Evolutionary conservation across 2,888 invertebrate genomes (phyloP).

Genomic region (Ichneumoninae sp.): DNA sequence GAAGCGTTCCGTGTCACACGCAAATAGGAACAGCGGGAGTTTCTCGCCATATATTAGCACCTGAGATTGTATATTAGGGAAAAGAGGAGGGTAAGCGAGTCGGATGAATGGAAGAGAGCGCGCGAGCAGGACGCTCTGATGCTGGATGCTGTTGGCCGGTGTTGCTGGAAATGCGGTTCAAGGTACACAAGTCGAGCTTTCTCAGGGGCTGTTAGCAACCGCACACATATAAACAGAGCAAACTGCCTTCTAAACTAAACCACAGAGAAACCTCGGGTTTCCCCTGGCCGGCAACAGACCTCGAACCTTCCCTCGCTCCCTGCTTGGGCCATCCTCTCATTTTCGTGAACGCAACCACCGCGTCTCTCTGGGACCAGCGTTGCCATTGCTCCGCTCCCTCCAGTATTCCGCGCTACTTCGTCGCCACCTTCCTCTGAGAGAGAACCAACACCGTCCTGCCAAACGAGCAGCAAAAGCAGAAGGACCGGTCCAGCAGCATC

Average conservation of each 20-base stretch:
- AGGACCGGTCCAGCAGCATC: background rate
- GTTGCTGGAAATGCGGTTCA: conserved; percentile 66
- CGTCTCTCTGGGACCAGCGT: conserved; percentile 42
- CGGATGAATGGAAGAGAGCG: conserved; percentile 37
- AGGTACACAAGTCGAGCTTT: conserved; percentile 67
- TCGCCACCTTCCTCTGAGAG: conserved; percentile 53
- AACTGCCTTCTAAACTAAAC: conserved; percentile 79
- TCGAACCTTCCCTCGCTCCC: conserved; percentile 45
- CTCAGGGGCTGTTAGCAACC: conserved; percentile 74
- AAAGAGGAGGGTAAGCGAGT: conserved; percentile 7
- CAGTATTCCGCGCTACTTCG: conserved; percentile 26
- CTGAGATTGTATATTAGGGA: conserved; percentile 5
- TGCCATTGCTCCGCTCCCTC: conserved; percentile 28
- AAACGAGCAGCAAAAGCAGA: conserved; percentile 2
- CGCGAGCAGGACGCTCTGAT: conserved; percentile 39
- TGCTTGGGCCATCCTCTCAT: conserved; percentile 69
- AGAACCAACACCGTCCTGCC: conserved; percentile 21
- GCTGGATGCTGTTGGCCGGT: conserved; percentile 31
- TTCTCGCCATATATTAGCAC: conserved; percentile 22
- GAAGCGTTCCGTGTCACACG: background rate
- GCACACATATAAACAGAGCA: conserved; percentile 79
- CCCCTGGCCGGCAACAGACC: conserved; percentile 59
- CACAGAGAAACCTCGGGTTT: conserved; percentile 74
- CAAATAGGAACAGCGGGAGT: conserved; percentile 4
- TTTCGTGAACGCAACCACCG: conserved; percentile 65